A percentile compares a stretch with the other conserved stretches of the same genome.
These are phyloP conservation scores for Harpagoxenus sublaevis DNA, from an alignment of 2,888 invertebrate genomes.

Conservation along the genomic window DNA sequence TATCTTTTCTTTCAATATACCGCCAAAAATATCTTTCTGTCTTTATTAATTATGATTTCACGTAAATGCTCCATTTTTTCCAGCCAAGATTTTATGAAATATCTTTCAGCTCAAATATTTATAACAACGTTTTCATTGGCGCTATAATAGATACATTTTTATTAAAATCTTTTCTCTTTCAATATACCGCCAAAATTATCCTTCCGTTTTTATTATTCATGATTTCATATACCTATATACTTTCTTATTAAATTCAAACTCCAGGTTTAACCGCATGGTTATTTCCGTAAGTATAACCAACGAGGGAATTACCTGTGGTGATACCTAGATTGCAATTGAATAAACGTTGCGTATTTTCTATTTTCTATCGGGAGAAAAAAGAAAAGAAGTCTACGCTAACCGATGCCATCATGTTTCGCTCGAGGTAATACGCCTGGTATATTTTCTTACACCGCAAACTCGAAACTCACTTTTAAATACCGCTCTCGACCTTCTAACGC, in stretches of 20 bases:
- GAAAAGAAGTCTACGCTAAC: background rate
- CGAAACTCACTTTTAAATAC: constrained; percentile 63
- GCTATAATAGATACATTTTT: background rate
- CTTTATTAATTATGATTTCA: background rate
- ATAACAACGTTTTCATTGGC: background rate
- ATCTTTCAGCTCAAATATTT: background rate
- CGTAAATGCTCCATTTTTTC: background rate
- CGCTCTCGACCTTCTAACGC: constrained; percentile 64
- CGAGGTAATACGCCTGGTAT: constrained; percentile 16
- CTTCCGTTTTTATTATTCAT: background rate
- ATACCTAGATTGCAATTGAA: background rate
- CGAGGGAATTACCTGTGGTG: constrained; percentile 6
- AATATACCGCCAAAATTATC: background rate
- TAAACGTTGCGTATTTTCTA: constrained; percentile 23
- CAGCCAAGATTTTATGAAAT: background rate
- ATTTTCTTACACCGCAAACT: constrained; percentile 37
- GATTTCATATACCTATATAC: background rate
- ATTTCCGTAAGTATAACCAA: constrained; percentile 14
- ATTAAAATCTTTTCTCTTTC: background rate
- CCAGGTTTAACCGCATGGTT: background rate
- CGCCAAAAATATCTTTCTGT: background rate
- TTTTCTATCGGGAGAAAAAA: constrained; percentile 12
- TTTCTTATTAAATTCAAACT: constrained; percentile 4
- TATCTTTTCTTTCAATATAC: background rate
- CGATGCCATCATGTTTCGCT: background rate